A percentile compares a stretch with the other conserved stretches of the same genome.
Evolutionary conservation across 2,113 vertebrate genomes (phyloP).

Genomic region (Rhinoderma darwinii): DNA sequence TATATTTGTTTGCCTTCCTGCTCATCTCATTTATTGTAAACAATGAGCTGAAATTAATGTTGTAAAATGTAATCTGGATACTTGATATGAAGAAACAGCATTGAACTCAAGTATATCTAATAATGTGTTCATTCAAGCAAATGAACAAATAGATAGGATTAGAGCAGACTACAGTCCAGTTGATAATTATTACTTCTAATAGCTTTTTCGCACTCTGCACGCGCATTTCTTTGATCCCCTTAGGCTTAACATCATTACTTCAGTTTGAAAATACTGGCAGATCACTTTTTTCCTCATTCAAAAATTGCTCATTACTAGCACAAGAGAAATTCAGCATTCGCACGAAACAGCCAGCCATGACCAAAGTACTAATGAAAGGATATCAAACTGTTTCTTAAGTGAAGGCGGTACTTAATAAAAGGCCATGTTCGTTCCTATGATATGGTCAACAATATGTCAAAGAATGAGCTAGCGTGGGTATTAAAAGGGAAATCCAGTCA

Average conservation of each 20-base stretch:
- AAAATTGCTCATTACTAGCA: slow-evolving; percentile 50
- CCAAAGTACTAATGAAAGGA: slow-evolving; percentile 16
- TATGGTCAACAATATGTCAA: neutral
- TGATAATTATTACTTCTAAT: slow-evolving; percentile 52
- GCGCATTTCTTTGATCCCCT: slow-evolving; percentile 43
- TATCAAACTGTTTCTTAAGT: slow-evolving; percentile 11
- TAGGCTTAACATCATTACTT: slow-evolving; percentile 38
- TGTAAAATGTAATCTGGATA: neutral
- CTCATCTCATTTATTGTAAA: neutral
- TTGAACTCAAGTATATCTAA: neutral
- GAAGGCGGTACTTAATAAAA: neutral
- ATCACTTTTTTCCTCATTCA: slow-evolving; percentile 47
- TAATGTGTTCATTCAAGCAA: slow-evolving; percentile 30
- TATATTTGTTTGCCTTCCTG: neutral
- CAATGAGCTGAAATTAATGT: neutral
- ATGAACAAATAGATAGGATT: slow-evolving; percentile 49
- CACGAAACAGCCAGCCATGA: slow-evolving; percentile 35
- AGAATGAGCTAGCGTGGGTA: neutral
- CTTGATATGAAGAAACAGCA: neutral
- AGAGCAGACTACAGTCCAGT: slow-evolving; percentile 34
- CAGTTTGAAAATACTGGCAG: slow-evolving; percentile 53
- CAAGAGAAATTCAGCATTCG: slow-evolving; percentile 35
- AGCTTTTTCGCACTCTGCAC: slow-evolving; percentile 39
- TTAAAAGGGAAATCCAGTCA: too few relatives aligned
- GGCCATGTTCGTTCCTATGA: neutral